These are phyloP conservation scores for Diabrotica undecimpunctata DNA, from an alignment of 1,140 invertebrate species.

Conservation along the genomic window DNA sequence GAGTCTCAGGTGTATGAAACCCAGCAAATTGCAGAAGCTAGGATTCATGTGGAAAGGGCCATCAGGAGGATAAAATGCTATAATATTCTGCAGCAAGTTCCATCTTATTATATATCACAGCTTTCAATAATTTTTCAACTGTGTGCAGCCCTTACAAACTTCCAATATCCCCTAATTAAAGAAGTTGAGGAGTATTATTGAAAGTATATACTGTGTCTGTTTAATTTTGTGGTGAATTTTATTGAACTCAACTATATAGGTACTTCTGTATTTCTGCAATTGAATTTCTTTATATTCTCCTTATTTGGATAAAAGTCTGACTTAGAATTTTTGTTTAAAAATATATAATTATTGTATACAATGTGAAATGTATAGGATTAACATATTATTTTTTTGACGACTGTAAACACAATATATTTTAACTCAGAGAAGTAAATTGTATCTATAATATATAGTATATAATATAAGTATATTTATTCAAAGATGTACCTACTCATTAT, in stretches of 20 bases:
- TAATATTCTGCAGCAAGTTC: slow-evolving; percentile 26
- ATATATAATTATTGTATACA: too few species aligned
- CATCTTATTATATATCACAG: too few species aligned
- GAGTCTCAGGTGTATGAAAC: slow-evolving; percentile 20
- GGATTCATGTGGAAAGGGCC: slow-evolving; percentile 29
- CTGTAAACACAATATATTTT: too few species aligned
- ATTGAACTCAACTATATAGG: background rate
- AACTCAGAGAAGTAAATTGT: too few species aligned
- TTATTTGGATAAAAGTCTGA: too few species aligned
- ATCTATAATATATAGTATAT: too few species aligned
- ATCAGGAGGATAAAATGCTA: slow-evolving; percentile 27
- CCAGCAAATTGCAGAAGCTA: slow-evolving; percentile 24
- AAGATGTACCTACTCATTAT: background rate
- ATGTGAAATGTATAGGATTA: too few species aligned
- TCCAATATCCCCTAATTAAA: slow-evolving; percentile 29
- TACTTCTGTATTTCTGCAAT: background rate
- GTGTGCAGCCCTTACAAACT: slow-evolving; percentile 17
- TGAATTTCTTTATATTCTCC: background rate
- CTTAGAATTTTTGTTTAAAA: too few species aligned
- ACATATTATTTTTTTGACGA: too few species aligned
- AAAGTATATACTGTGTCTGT: background rate
- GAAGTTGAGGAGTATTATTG: slow-evolving; percentile 23
- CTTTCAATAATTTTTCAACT: slow-evolving; percentile 18
- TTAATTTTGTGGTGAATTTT: slow-evolving; percentile 1
- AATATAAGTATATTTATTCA: too few species aligned